Percentiles rank a stretch among this genome's conserved stretches.
phyloP scores from a whole-genome alignment of 2,888 invertebrate genomes.

The Scrobipalpa atriplicella region DNA sequence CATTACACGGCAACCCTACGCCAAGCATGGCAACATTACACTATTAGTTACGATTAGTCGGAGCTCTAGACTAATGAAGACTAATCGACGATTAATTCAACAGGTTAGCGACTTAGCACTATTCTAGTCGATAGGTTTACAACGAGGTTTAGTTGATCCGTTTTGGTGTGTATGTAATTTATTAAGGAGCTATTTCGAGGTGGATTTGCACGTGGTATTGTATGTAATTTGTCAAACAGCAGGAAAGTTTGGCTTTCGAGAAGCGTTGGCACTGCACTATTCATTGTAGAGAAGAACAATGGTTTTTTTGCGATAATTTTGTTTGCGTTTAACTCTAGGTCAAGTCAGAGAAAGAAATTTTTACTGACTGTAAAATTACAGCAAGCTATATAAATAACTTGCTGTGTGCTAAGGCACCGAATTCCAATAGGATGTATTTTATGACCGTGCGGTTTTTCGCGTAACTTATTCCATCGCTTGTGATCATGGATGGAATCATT shows the following conservation, averaged over 20 bases:
- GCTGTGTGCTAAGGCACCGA: no score
- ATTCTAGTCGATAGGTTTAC: constrained; percentile 22
- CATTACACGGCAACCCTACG: constrained; percentile 39
- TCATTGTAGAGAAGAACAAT: no score
- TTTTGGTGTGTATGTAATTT: constrained; percentile 13
- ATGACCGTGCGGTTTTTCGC: no score
- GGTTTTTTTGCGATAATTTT: no score
- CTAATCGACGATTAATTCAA: constrained; percentile 76
- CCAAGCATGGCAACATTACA: constrained; percentile 54
- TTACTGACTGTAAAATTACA: no score
- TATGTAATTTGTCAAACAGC: neutral
- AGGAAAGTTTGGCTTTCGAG: neutral
- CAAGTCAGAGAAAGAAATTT: no score
- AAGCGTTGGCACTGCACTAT: no score
- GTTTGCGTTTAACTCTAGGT: no score
- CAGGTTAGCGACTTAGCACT: constrained; percentile 61
- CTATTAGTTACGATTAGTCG: constrained; percentile 76
- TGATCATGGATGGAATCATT: no score
- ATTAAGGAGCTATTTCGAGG: neutral
- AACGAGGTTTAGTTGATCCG: constrained; percentile 15
- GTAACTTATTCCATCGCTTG: no score
- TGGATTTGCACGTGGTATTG: neutral
- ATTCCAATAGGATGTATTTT: no score
- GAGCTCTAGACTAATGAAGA: constrained; percentile 66
- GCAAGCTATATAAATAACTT: no score